Conservation (phyloP, 2,113 vertebrate species). For the Manacus vitellinus region DNA sequence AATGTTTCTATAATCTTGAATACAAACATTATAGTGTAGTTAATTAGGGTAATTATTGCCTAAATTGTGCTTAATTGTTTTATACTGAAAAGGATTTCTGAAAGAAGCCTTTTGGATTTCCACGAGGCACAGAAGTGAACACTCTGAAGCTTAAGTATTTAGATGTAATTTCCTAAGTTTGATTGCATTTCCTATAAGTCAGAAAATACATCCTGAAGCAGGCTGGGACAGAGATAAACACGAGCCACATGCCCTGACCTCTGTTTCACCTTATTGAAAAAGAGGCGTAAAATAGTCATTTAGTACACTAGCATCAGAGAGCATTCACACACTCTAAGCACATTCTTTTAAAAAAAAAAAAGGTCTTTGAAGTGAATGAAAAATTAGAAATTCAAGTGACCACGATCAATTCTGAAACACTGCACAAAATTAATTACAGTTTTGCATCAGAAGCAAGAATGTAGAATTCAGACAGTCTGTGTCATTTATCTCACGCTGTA, state of each 20-base stretch:
- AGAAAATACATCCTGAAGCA: conserved; percentile 52
- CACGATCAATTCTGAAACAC: conserved; percentile 95
- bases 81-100: conserved; percentile 72
- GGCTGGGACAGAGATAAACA: conserved; percentile 67
- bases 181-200: conserved; percentile 66
- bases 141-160: conserved; percentile 11
- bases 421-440: conserved; percentile 97
- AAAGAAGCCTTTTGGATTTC: conserved; percentile 65
- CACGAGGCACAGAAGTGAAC: conserved; percentile 23
- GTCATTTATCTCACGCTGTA: conserved; percentile 87
- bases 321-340: conserved; percentile 33
- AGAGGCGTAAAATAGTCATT: conserved; percentile 72
- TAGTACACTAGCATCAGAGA: conserved; percentile 39
- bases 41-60: conserved; percentile 84
- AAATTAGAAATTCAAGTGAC: conserved; percentile 91
- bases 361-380: conserved; percentile 85
- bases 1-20: conserved; percentile 73
- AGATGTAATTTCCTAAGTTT: conserved; percentile 68
- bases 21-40: conserved; percentile 77
- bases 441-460: conserved; percentile 87
- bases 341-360: conserved; percentile 57
- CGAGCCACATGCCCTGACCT: conserved; percentile 72
- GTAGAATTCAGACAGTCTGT: conserved; percentile 80
- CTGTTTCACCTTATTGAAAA: conserved; percentile 82
- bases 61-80: conserved; percentile 84